Base-by-base conservation (phyloP, 1,140 invertebrate species). In the Triops longicaudatus region DNA sequence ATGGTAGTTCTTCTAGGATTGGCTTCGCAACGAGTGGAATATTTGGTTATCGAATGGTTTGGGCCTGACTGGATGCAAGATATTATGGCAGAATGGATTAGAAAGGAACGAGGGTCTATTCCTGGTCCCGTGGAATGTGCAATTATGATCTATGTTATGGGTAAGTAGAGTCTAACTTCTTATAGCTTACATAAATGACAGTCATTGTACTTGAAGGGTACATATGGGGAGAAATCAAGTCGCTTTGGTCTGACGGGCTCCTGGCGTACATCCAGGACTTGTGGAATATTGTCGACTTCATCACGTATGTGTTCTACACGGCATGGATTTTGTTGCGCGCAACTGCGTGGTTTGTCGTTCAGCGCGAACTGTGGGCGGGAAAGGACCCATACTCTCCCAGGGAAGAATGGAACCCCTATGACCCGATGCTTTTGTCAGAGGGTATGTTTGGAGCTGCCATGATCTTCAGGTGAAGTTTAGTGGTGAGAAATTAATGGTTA, bases 221-320 rank as follows among this genome's bases (percentile, higher is more conserved):
- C 79, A 91, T 98, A 72, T 94, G 93, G 87, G 89, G 90, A 10
- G 96, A 98, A 86, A 90, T 96, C 71, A 89, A 92, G 81, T 86
- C 94, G 28, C 85, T 98, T 17, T 98, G 95, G 91, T 87, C 89
- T 0, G 92, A 92, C 78, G 96, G 96, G 0, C 82, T 98, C n/a
- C 83, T 91, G 41, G 93, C 96, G 72, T 98, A 98, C 82, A 86
- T 96, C 41, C 90, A 90, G 73, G 96, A 98, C 85, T 88, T 98
- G 77, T 98, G 97, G 97, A 98, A 98, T 83, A 94, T 98, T 80
- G 91, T 98, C 5, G 97, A 98, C 83, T 98, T 97, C 82, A 91
- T 97, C 80, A 96, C 94, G 22, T 97, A 98, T 83, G 88, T 91
- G 79, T 93, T 98, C 80, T 98, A 98, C 82, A 91, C 98, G 26